These are phyloP conservation scores for Etheostoma spectabile DNA, from an alignment of 2,113 vertebrate species.

Conservation along the genomic window DNA sequence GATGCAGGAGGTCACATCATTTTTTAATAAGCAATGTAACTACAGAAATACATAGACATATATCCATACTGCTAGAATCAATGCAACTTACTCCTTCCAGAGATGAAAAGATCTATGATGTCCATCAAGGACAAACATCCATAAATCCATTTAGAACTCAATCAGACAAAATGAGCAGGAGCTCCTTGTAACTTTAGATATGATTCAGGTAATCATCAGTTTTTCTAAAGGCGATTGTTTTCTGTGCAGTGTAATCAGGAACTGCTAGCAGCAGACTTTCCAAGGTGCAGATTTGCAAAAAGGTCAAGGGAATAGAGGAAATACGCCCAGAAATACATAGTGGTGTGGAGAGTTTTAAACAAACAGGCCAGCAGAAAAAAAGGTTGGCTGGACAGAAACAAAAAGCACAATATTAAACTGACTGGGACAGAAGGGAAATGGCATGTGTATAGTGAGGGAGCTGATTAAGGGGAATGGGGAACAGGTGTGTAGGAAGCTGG, in stretches of 20 bases:
- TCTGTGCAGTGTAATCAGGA: background rate
- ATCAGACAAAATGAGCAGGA: background rate
- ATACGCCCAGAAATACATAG: background rate
- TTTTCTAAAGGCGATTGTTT: background rate
- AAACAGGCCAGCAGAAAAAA: background rate
- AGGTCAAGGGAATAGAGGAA: background rate
- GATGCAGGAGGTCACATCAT: background rate
- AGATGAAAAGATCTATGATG: background rate
- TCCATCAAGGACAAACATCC: background rate
- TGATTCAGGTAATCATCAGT: background rate
- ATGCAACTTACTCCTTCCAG: background rate
- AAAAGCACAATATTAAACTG: background rate
- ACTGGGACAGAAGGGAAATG: background rate
- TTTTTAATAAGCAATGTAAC: background rate
- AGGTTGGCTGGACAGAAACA: background rate
- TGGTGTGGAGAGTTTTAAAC: background rate
- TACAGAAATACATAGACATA: background rate
- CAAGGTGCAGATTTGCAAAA: background rate
- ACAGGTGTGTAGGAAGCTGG: slow-evolving; percentile 3
- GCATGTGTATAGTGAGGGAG: background rate
- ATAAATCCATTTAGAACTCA: slow-evolving; percentile 10
- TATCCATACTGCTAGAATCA: background rate
- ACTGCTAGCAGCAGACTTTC: background rate
- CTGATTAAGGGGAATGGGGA: background rate
- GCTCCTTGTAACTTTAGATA: background rate